Percentiles rank a stretch among this genome's conserved stretches.
Conservation (phyloP, 2,888 invertebrate genomes). For the Andrena chrysosceles region DNA sequence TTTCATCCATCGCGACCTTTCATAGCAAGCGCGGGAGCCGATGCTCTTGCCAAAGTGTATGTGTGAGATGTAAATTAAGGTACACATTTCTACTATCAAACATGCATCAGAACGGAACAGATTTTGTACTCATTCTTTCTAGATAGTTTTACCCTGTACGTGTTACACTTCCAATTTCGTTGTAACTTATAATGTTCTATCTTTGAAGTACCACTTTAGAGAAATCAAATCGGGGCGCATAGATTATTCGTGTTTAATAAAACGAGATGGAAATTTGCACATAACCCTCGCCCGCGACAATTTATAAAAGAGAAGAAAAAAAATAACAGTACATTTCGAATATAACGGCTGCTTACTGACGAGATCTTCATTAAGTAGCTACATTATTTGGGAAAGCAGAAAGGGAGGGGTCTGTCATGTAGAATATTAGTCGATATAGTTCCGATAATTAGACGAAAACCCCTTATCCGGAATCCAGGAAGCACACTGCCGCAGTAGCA, state of each 20-base stretch:
- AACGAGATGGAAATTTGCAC: slow-evolving; percentile 71
- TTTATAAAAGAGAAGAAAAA: slow-evolving; percentile 49
- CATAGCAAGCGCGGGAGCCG: slow-evolving; percentile 99
- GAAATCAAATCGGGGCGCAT: slow-evolving; percentile 80
- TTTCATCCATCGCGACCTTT: slow-evolving; percentile 99
- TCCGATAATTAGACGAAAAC: slow-evolving; percentile 72
- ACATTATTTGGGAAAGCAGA: slow-evolving; percentile 72
- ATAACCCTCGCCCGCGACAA: slow-evolving; percentile 72
- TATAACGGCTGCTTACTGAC: slow-evolving; percentile 79
- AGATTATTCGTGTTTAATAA: slow-evolving; percentile 78
- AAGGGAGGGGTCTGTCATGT: slow-evolving; percentile 70
- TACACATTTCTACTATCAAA: slow-evolving; percentile 73
- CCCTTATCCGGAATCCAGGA: slow-evolving; percentile 80
- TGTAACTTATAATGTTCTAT: slow-evolving; percentile 78
- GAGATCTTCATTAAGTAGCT: slow-evolving; percentile 76
- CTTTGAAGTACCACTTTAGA: slow-evolving; percentile 77
- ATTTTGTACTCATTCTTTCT: slow-evolving; percentile 84
- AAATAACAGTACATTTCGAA: slow-evolving; percentile 65
- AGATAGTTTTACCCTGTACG: slow-evolving; percentile 83
- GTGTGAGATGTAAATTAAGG: slow-evolving; percentile 86
- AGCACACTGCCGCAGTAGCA: slow-evolving; percentile 83
- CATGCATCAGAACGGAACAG: slow-evolving; percentile 68
- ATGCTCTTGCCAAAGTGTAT: slow-evolving; percentile 99
- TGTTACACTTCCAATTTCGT: slow-evolving; percentile 82
- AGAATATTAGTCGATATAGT: slow-evolving; percentile 75